Percentiles rank a stretch among this genome's conserved stretches.
Conservation (phyloP, 2,797 vertebrate genomes). For the Hippocampus kuda region DNA sequence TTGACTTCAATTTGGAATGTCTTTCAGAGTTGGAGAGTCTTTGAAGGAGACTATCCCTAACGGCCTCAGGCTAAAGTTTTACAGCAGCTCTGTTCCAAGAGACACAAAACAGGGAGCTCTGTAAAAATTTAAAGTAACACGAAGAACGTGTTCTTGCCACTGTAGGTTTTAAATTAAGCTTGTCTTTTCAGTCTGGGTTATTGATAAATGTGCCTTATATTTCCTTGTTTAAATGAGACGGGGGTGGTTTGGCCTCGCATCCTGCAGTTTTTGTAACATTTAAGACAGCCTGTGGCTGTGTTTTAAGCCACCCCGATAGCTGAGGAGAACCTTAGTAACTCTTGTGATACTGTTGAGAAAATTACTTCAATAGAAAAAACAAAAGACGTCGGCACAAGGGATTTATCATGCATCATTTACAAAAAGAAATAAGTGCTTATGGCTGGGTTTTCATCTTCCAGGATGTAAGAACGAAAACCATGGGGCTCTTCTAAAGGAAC, state of each 20-base stretch:
- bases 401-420: background rate
- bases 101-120: background rate
- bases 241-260: constrained; percentile 6
- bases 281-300: background rate
- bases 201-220: background rate
- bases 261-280: background rate
- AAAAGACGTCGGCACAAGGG: background rate
- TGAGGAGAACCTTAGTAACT: background rate
- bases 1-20: background rate
- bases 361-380: background rate
- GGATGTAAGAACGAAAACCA: constrained; percentile 79
- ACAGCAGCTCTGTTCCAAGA: background rate
- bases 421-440: background rate
- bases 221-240: background rate
- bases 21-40: background rate
- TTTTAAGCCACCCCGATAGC: background rate
- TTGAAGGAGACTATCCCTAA: background rate
- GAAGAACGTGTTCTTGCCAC: background rate
- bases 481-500: constrained; percentile 79
- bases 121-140: background rate
- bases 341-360: background rate
- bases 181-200: background rate
- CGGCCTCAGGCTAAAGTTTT: background rate
- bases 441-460: constrained; percentile 34
- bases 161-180: background rate